These are phyloP conservation scores for Oriolus oriolus DNA, from an alignment of 2,113 vertebrate genomes.

Conservation along the genomic window DNA sequence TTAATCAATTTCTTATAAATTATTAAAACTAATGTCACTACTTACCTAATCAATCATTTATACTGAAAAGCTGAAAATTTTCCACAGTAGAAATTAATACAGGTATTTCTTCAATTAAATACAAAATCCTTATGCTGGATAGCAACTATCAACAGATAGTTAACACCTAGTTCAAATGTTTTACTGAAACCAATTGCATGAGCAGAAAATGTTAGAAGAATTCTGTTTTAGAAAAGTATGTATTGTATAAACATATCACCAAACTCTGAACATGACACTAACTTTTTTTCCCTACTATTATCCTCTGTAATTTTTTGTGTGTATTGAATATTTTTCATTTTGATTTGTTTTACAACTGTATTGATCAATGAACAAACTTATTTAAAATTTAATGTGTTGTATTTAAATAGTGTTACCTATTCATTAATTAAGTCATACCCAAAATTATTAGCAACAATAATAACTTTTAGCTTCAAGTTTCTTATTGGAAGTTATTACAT, in stretches of 20 bases:
- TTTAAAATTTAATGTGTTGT: neutral
- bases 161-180: conserved; percentile 45
- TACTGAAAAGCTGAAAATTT: conserved; percentile 72
- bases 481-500: neutral
- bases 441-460: neutral
- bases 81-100: conserved; percentile 67
- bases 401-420: neutral
- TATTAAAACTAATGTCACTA: conserved; percentile 71
- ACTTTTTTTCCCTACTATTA: conserved; percentile 13
- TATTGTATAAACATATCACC: conserved; percentile 80
- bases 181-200: conserved; percentile 61
- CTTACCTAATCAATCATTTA: conserved; percentile 81
- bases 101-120: conserved; percentile 68
- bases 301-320: neutral
- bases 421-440: neutral
- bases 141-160: conserved; percentile 59
- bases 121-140: conserved; percentile 50
- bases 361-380: neutral
- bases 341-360: neutral
- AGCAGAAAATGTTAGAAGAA: conserved; percentile 71
- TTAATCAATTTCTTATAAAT: conserved; percentile 46
- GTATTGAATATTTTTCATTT: neutral
- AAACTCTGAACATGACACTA: conserved; percentile 81
- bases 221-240: conserved; percentile 85
- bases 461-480: neutral